Conservation (phyloP, 2,888 invertebrate species). For the Drosophila affinis region DNA sequence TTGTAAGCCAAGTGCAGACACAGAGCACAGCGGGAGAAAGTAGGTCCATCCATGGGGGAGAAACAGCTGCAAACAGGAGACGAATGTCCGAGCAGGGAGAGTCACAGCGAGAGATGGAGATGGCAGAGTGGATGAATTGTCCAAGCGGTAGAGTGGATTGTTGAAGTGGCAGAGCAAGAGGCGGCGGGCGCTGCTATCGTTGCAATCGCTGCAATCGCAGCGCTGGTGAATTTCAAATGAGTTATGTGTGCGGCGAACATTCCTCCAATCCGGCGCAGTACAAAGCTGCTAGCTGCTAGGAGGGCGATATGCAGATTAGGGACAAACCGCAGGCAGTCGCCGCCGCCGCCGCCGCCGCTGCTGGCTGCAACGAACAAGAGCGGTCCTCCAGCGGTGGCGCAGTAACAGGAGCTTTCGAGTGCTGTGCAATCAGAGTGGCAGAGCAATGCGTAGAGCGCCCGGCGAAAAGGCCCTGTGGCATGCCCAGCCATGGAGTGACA, state of each 20-base stretch:
- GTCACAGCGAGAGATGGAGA: not conserved
- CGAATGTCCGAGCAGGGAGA: not conserved
- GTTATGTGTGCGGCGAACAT: constrained; percentile 41
- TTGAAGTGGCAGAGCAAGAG: not conserved
- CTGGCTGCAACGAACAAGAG: not conserved
- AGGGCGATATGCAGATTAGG: not conserved
- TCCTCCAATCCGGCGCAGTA: constrained; percentile 32
- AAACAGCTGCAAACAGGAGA: too few species aligned
- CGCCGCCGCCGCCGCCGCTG: not conserved
- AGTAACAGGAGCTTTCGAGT: constrained; percentile 41
- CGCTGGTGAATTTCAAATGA: constrained; percentile 33
- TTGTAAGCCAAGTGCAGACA: constrained; percentile 35
- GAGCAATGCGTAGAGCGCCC: constrained; percentile 1
- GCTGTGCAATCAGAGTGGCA: constrained; percentile 48
- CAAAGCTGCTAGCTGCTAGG: not conserved
- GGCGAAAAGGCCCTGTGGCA: constrained; percentile 10
- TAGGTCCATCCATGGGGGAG: constrained; percentile 1
- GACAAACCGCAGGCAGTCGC: not conserved
- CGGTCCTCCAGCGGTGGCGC: not conserved
- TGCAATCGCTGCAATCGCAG: not conserved
- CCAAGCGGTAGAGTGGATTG: not conserved
- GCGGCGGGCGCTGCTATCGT: too few species aligned
- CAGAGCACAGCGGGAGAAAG: not conserved
- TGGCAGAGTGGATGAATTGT: not conserved
- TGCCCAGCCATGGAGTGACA: constrained; percentile 11